Base-by-base conservation (phyloP, 2,113 vertebrate genomes). In the Zosterops japonicus region DNA sequence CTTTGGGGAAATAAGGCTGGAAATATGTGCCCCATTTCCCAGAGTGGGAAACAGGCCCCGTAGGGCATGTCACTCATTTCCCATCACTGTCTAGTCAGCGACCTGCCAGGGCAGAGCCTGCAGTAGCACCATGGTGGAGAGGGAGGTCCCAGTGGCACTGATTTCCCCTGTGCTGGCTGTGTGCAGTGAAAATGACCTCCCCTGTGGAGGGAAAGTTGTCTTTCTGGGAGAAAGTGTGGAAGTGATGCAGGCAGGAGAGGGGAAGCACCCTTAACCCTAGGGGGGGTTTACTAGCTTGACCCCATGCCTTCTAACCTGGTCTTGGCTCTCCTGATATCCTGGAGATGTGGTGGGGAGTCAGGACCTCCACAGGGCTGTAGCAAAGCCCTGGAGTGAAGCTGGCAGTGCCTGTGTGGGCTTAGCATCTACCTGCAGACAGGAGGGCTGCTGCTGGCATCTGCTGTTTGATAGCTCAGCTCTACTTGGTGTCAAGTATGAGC, bases 111-210 rank as follows among this genome's bases (percentile, higher is more conserved):
- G 35, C 56, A 87, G 60, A 74, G 52, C 27, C 3, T 2, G 47
- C 25, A 36, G 46, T 13, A n/a, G 35, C 2, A 4, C 46, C 60
- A 49, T 2, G 1, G 33, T 75, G 60, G 29, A 64, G 59, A 86
- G 25, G 17, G 41, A 89, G 46, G 21, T 72, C 28, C 71, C 5
- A 2, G 35, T 5, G 6, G 53, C 31, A 44, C 31, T 1, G 0
- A 20, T 74, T 53, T 71, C 55, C 23, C 33, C 16, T 2, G 3
- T 0, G 0, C 12, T 47, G 56, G 35, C 69, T 89, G 74, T 33
- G 52, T 0, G 2, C 3, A 0, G 10, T 2, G 5, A 78, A 76
- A 61, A 44, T 2, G 1, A 76, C 35, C 8, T 14, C 46, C 21
- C 7, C 33, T 5, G 21, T 25, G 31, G 25, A 83, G 28, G 18